Evolutionary conservation across 2,113 vertebrate species (phyloP), one percentile per base, ranked within the genome.

Genomic region (Caranx melampygus): DNA sequence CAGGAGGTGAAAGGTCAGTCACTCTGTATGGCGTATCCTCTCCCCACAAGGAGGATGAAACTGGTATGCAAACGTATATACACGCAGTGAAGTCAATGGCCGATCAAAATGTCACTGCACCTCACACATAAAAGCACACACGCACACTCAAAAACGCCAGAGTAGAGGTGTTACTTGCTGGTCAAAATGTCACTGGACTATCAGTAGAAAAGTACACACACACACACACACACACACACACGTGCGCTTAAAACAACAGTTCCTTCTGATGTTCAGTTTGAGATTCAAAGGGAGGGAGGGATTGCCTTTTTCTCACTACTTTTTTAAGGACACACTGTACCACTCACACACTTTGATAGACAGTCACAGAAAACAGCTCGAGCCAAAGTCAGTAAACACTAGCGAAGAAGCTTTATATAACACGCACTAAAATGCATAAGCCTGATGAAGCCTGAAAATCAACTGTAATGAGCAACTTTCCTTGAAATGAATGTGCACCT

Each of bases 1-100:
- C 54, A 47, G n/a, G 47, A 72, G 89, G 82, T 88, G 73, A 86
- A 91, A 92, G 87, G 86, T 89, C 83, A 92, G 52, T 42, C 69
- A 10, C 72, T 68, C 82, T 20, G 83, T 79, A 44, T 72, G 89
- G 26, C 31, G 67, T 61, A 72, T 88, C 86, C 87, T 82, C 58
- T 79, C 57, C 80, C 62, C 70, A 52, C 74, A 59, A 21, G 75
- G 81, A 54, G 75, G 77, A 75, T 78, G 65, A 84, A 71, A 44
- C 73, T 69, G 37, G 20, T 81, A 78, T 52, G 79, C 73, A 78
- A 45, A 81, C 63, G 20, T 76, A 52, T 76, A 52, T 71, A 71
- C 44, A 13, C 65, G 66, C 62, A 49, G 44, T 75, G 59, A 67
- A 71, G 78, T 75, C 72, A 65, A 42, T 67, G n/a, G 31, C 47